phyloP scores from a whole-genome alignment of 2,888 invertebrate species.

The Erebia epiphron region DNA sequence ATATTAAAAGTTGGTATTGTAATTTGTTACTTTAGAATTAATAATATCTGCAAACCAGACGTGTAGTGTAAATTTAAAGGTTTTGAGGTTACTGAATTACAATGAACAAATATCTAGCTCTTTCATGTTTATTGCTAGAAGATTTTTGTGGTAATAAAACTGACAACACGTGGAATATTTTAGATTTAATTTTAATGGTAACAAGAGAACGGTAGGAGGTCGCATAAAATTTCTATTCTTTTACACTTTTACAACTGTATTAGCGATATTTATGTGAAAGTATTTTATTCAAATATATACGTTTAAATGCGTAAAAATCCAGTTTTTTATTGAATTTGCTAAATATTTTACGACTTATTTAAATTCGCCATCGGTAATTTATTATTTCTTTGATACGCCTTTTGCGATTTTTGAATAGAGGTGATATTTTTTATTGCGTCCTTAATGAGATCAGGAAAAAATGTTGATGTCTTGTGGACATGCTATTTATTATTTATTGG shows the following conservation, averaged over 20 bases:
- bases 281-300: conserved; percentile 12
- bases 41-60: no score
- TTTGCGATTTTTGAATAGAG: background rate
- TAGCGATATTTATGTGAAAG: background rate
- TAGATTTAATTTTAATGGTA: background rate
- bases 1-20: no score
- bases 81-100: no score
- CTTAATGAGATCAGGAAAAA: conserved; percentile 3
- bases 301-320: conserved; percentile 22
- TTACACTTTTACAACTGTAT: conserved; percentile 7
- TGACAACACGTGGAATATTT: background rate
- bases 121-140: no score
- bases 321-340: conserved; percentile 23
- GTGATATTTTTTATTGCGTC: conserved; percentile 8
- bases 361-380: conserved; percentile 35
- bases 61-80: no score
- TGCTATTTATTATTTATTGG: background rate
- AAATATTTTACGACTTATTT: conserved; percentile 45
- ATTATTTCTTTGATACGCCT: conserved; percentile 32
- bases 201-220: background rate
- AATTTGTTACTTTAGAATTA: no score
- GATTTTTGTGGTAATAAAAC: background rate
- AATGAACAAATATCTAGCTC: no score
- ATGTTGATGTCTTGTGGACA: background rate
- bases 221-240: background rate